A percentile compares a stretch with the other conserved stretches of the same genome.
These are phyloP conservation scores for Platichthys flesus DNA, from an alignment of 2,113 vertebrate species.

Conservation along the genomic window DNA sequence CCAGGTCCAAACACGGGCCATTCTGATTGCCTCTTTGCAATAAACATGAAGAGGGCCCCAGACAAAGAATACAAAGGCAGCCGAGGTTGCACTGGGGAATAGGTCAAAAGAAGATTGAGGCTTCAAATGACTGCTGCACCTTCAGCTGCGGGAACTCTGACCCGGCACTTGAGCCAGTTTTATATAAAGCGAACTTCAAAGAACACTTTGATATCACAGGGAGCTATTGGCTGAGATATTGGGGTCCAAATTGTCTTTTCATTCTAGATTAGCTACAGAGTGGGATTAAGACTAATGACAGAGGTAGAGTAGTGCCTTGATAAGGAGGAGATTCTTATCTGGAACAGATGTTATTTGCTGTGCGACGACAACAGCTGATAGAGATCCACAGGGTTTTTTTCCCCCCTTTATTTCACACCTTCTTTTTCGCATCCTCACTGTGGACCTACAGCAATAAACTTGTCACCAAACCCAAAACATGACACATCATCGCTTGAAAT, in stretches of 20 bases:
- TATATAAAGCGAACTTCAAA: slow-evolving; percentile 79
- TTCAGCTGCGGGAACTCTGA: slow-evolving; percentile 72
- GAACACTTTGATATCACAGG: slow-evolving; percentile 75
- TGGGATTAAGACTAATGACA: slow-evolving; percentile 72
- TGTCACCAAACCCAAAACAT: slow-evolving; percentile 74
- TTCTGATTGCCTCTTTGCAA: slow-evolving; percentile 67
- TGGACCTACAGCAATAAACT: slow-evolving; percentile 60
- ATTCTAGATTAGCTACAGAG: slow-evolving; percentile 70
- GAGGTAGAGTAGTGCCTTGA: slow-evolving; percentile 62
- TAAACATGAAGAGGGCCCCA: slow-evolving; percentile 66
- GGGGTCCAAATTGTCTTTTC: slow-evolving; percentile 70
- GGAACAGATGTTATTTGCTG: slow-evolving; percentile 63
- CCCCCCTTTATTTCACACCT: slow-evolving; percentile 23
- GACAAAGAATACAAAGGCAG: slow-evolving; percentile 65
- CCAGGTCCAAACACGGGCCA: slow-evolving; percentile 36
- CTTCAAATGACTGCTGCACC: slow-evolving; percentile 69
- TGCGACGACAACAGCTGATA: slow-evolving; percentile 47
- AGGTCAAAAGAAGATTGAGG: slow-evolving; percentile 42
- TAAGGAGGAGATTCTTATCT: slow-evolving; percentile 64
- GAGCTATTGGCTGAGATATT: slow-evolving; percentile 75
- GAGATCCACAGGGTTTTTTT: slow-evolving; percentile 17
- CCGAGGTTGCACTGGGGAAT: slow-evolving; percentile 24
- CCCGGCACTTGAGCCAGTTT: slow-evolving; percentile 79
- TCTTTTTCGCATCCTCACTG: slow-evolving; percentile 14
- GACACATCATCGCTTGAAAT: slow-evolving; percentile 68